Evolutionary conservation across 2,113 vertebrate species (phyloP).

Genomic region (Coptodon rendalli): DNA sequence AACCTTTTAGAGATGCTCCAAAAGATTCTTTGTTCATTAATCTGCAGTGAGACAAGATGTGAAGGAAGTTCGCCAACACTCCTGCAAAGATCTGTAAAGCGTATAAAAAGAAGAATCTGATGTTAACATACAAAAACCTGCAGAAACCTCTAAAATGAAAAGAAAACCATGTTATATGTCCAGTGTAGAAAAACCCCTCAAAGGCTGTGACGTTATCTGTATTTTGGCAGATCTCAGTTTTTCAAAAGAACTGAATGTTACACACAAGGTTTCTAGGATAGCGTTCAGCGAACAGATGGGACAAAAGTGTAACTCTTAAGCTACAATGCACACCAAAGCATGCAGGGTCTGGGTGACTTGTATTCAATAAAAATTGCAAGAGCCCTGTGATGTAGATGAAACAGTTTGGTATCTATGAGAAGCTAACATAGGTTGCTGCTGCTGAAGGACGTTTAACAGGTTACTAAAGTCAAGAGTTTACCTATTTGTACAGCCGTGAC

Average conservation of each 20-base stretch:
- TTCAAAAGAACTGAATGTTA: not conserved
- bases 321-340: not conserved
- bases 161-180: not conserved
- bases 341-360: not conserved
- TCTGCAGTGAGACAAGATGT: not conserved
- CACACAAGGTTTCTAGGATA: not conserved
- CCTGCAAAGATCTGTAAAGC: not conserved
- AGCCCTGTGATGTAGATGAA: not conserved
- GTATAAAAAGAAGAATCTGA: fast-evolving
- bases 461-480: not conserved
- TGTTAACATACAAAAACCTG: not conserved
- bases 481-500: fast-evolving
- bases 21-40: fast-evolving
- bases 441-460: not conserved
- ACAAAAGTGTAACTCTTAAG: not conserved
- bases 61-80: not conserved
- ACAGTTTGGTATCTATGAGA: not conserved
- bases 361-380: not conserved
- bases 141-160: not conserved
- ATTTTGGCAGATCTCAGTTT: not conserved
- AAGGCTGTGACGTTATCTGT: no score
- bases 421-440: not conserved
- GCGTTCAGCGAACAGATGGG: not conserved
- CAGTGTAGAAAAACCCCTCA: no score
- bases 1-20: not conserved